phyloP scores from a whole-genome alignment of 23 tunicate species.

The Aplidium turbinatum region DNA sequence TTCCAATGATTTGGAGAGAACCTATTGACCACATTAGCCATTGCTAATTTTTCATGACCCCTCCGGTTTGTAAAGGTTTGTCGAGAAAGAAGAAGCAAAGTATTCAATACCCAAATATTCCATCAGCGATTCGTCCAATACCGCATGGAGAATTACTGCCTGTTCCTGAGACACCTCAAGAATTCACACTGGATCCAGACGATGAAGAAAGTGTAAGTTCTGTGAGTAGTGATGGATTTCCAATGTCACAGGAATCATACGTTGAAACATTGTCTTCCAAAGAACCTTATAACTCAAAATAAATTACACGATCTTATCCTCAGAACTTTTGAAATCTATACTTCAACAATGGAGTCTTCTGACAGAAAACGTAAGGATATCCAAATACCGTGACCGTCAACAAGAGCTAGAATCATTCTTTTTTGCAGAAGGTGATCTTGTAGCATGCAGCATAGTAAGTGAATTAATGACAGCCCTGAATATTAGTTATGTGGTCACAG shows the following conservation, averaged over 20 bases:
- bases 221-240: constrained; percentile 27
- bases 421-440: constrained; percentile 33
- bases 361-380: constrained; percentile 16
- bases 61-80: constrained; percentile 6
- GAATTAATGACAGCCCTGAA: too few species aligned
- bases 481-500: too few species aligned
- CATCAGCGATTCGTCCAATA: constrained; percentile 31
- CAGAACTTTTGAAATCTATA: constrained; percentile 32
- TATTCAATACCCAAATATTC: constrained; percentile 15
- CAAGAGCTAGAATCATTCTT: constrained; percentile 28
- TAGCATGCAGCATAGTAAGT: too few species aligned
- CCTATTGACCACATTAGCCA: constrained; percentile 12
- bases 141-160: constrained; percentile 14
- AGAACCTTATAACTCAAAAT: constrained; percentile 20
- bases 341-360: constrained; percentile 40
- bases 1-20: constrained; percentile 46
- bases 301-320: constrained; percentile 24
- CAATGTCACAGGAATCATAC: constrained; percentile 28
- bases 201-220: constrained; percentile 43
- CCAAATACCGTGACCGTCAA: constrained; percentile 40
- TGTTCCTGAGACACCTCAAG: constrained; percentile 33
- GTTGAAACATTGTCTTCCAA: constrained; percentile 13
- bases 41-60: constrained; percentile 31
- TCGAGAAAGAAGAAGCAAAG: constrained; percentile 12
- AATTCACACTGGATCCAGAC: constrained; percentile 33